Conservation (phyloP, 2,797 vertebrate species). For the Liasis olivaceus region DNA sequence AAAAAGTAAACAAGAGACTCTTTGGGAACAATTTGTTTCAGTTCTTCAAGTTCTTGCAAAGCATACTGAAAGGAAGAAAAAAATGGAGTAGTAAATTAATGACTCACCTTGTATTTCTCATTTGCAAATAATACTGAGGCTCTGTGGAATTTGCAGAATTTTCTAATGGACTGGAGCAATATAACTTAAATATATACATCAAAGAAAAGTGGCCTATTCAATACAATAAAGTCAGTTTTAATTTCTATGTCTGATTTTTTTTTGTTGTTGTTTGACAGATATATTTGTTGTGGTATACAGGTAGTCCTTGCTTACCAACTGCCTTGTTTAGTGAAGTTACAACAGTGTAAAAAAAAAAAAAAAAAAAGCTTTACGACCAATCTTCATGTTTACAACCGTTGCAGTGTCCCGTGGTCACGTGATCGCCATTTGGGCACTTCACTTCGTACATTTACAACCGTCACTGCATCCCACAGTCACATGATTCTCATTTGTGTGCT, state of each 20-base stretch:
- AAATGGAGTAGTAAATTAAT: rapidly evolving
- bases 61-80: slow-evolving; percentile 82
- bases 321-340: neutral
- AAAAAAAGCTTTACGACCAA: neutral
- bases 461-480: neutral
- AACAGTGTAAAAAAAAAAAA: neutral
- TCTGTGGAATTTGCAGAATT: slow-evolving; percentile 97
- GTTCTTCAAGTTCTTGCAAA: slow-evolving; percentile 96
- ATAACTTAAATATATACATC: neutral
- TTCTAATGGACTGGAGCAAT: neutral
- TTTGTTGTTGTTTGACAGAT: neutral
- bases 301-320: neutral
- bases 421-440: neutral
- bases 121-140: slow-evolving; percentile 97
- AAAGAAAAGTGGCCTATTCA: neutral
- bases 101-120: slow-evolving; percentile 94
- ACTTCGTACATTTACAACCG: neutral
- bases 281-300: neutral
- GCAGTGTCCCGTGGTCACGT: neutral
- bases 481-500: neutral
- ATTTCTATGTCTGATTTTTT: neutral
- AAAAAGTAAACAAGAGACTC: slow-evolving; percentile 99
- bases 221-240: neutral
- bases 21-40: slow-evolving; percentile 99
- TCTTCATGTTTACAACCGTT: neutral